Evolutionary conservation across 2,888 invertebrate species (phyloP).

Genomic region (Cantharis rustica): DNA sequence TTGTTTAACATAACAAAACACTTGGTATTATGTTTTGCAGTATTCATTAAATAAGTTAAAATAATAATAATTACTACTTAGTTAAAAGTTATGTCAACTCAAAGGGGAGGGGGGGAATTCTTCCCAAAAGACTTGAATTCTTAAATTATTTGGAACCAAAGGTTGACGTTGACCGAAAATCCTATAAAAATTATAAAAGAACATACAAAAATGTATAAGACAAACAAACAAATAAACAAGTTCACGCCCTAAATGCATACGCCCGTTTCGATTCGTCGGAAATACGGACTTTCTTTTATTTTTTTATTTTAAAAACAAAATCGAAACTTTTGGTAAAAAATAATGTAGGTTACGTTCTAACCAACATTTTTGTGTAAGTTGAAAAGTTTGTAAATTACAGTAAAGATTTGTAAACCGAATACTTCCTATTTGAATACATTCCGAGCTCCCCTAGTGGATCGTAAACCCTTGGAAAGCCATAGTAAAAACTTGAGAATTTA

Average conservation of each 20-base stretch:
- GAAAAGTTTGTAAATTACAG: not conserved
- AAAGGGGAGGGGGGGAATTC: too few relatives aligned
- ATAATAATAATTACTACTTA: not conserved
- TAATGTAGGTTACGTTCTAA: not conserved
- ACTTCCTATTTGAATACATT: not conserved
- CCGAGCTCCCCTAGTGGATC: not conserved
- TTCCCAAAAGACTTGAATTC: too few relatives aligned
- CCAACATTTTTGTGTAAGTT: not conserved
- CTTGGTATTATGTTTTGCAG: not conserved
- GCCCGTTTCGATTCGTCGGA: too few relatives aligned
- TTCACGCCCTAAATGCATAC: too few relatives aligned
- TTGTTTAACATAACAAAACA: not conserved
- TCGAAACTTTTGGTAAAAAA: too few relatives aligned
- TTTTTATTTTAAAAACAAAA: too few relatives aligned
- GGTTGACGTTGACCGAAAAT: too few relatives aligned
- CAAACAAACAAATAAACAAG: too few relatives aligned
- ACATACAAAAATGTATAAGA: too few relatives aligned
- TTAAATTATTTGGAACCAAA: too few relatives aligned
- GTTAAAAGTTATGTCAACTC: not conserved
- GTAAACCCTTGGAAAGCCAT: not conserved
- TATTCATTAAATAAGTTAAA: not conserved
- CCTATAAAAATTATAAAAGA: too few relatives aligned
- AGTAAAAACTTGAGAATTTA: not conserved
- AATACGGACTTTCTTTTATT: too few relatives aligned
- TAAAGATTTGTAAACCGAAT: not conserved